Evolutionary conservation across 1,140 invertebrate genomes (phyloP).

Genomic region (Drosophila baimaii): DNA sequence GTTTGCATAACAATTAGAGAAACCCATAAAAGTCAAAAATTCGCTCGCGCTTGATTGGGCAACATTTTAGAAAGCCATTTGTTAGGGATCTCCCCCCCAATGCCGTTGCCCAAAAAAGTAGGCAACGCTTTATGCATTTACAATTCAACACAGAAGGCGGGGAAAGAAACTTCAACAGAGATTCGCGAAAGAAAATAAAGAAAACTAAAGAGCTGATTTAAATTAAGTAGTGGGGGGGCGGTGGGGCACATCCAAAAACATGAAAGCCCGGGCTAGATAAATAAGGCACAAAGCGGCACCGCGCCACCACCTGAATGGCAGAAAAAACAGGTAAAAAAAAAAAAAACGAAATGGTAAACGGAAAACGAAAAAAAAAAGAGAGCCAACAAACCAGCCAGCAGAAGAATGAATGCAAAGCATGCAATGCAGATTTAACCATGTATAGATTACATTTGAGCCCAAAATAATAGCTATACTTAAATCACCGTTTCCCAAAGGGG

Average conservation of each 20-base stretch:
- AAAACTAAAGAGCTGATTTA: slow-evolving; percentile 53
- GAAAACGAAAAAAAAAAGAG: slow-evolving; percentile 41
- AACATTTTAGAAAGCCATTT: slow-evolving; percentile 50
- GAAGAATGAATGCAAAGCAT: slow-evolving; percentile 49
- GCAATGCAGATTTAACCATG: slow-evolving; percentile 56
- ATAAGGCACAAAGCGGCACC: slow-evolving; percentile 38
- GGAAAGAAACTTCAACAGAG: slow-evolving; percentile 17
- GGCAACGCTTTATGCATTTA: slow-evolving; percentile 41
- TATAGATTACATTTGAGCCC: slow-evolving; percentile 31
- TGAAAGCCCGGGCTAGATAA: slow-evolving; percentile 57
- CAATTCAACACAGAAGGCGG: slow-evolving; percentile 30
- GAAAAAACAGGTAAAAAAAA: slow-evolving; percentile 33
- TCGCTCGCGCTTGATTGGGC: slow-evolving; percentile 61
- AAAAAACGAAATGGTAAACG: slow-evolving; percentile 28
- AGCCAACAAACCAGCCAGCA: slow-evolving; percentile 17
- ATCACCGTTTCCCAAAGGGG: neutral
- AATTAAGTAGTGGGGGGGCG: slow-evolving; percentile 32
- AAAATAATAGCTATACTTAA: slow-evolving; percentile 16
- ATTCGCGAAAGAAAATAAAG: slow-evolving; percentile 7
- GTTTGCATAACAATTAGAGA: slow-evolving; percentile 73
- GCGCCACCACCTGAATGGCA: slow-evolving; percentile 30
- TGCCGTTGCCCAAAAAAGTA: slow-evolving; percentile 43
- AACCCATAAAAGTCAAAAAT: slow-evolving; percentile 67
- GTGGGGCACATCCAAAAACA: slow-evolving; percentile 34
- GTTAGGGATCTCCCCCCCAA: slow-evolving; percentile 12